Conservation (phyloP, 2,113 vertebrate genomes). For the Lepus americanus region DNA sequence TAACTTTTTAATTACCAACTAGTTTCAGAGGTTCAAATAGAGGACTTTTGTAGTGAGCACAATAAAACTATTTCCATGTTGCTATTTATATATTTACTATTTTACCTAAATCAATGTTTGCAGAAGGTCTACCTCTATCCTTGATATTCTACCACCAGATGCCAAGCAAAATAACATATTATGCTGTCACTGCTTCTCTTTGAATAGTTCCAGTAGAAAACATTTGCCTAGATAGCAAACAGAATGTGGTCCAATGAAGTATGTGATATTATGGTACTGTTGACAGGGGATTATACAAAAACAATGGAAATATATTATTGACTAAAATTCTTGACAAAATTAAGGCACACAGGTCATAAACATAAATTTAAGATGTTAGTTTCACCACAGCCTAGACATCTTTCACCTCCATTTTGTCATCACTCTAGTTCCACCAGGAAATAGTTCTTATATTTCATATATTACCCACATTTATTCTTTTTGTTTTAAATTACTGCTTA, state of each 20-base stretch:
- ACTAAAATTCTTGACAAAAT: conserved; percentile 24
- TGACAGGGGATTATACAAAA: background rate
- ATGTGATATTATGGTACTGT: background rate
- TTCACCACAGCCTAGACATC: background rate
- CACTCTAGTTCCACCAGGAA: conserved; percentile 51
- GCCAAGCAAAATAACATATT: background rate
- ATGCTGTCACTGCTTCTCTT: background rate
- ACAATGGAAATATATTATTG: background rate
- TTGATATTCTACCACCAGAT: background rate
- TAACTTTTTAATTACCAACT: background rate
- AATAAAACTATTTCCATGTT: background rate
- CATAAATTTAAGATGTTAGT: background rate
- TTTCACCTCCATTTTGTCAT: background rate
- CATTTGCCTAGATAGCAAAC: background rate
- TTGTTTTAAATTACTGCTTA: conserved; percentile 82
- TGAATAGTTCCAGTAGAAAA: background rate
- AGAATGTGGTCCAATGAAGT: background rate
- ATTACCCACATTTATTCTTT: conserved; percentile 31
- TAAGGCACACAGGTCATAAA: background rate
- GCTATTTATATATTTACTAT: background rate
- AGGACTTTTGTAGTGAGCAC: background rate
- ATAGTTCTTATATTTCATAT: conserved; percentile 51
- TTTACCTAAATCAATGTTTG: background rate
- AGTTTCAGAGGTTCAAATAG: background rate
- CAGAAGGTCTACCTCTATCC: background rate